Conservation (phyloP, 2,888 invertebrate genomes). For the Heliothis peltigera region DNA sequence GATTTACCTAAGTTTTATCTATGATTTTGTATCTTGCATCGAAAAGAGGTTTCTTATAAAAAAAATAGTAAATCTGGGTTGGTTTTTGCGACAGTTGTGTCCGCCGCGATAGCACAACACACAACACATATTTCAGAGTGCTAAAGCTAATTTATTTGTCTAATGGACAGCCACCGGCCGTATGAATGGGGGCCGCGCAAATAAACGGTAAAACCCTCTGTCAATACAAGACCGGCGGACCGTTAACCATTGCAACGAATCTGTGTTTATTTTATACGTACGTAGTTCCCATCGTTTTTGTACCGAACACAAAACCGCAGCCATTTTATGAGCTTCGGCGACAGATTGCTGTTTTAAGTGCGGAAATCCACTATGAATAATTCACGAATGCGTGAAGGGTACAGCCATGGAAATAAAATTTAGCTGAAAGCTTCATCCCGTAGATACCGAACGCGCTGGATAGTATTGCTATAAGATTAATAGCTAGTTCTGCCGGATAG, state of each 20-base stretch:
- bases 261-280: conserved; percentile 49
- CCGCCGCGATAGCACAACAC: not conserved
- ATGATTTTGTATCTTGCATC: too few species aligned
- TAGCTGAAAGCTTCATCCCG: conserved; percentile 58
- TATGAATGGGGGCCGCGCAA: conserved; percentile 41
- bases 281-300: conserved; percentile 42
- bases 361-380: conserved; percentile 80
- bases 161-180: conserved; percentile 36
- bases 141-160: conserved; percentile 48
- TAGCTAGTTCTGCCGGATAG: conserved; percentile 26
- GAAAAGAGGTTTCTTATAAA: not conserved
- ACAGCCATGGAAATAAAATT: conserved; percentile 72
- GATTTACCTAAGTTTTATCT: too few species aligned
- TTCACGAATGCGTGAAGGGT: conserved; percentile 76
- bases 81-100: not conserved
- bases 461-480: conserved; percentile 42
- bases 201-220: conserved; percentile 48
- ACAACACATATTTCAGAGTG: conserved; percentile 6
- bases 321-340: conserved; percentile 73
- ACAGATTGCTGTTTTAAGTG: conserved; percentile 83
- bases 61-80: not conserved
- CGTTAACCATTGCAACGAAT: conserved; percentile 44
- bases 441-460: conserved; percentile 40
- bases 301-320: conserved; percentile 67
- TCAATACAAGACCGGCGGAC: conserved; percentile 46